Base-by-base conservation (phyloP, 2,888 invertebrate species). In the Chouioia cunea region DNA sequence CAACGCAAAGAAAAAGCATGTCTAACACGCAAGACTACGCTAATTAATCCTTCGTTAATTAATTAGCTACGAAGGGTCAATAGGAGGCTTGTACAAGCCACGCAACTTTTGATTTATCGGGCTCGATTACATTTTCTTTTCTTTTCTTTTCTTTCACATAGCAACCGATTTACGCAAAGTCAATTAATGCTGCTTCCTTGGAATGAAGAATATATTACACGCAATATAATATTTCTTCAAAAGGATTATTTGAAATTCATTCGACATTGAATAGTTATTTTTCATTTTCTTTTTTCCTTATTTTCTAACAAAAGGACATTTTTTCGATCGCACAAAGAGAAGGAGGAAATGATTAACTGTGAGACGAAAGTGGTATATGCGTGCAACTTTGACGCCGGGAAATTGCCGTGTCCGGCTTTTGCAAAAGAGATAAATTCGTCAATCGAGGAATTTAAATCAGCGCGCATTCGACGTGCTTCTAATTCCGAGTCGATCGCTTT, bases 11-110 rank as follows among this genome's bases (percentile, higher is more conserved):
- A 44, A 47, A 63, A 23, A 47, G 46, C 27, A 23, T 15, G n/a
- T 57, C 47, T 16, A 23, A 54, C 43, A 23, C 58, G 47, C 58
- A 22, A 18, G 52, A 48, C 47, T 22, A 20, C 46, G 18, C 56
- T 59, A 64, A 71, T 71, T 67, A 71, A 71, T 68, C 67, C 71
- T 27, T 60, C 67, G 46, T 71, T 71, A 64, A 71, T 67, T 72
- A 68, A 71, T 71, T 64, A 60, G 62, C 46, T 54, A n/a, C 12
- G 10, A 53, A 8, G n/a, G 16, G 16, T 15, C n/a, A 16, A 18
- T 3, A n/a, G 58, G n/a, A 65, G 20, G 16, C 6, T 12, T 50
- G 10, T 16, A 22, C 15, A 4, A 23, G 3, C 0, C 18, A 18
- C 4, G 16, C 27, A n/a, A 43, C 14, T 46, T 15, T 8, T 16